Evolutionary conservation across 2,113 vertebrate species (phyloP).

Genomic region (Platichthys flesus): DNA sequence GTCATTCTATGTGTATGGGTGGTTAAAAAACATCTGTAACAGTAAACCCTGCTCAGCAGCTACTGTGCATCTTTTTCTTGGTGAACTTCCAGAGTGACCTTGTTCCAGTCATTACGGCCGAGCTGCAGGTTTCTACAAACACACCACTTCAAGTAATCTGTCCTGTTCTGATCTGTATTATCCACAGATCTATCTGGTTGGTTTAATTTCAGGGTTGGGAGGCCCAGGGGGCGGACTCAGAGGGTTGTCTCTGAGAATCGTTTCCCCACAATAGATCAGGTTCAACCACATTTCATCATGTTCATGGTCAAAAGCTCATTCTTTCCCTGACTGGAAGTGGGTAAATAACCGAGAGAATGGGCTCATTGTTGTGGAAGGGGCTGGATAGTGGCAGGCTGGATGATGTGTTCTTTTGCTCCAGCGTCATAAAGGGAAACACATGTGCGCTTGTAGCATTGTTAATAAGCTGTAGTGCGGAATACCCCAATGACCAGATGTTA

Average conservation of each 20-base stretch:
- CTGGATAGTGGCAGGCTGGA: slow-evolving; percentile 78
- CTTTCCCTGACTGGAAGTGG: slow-evolving; percentile 72
- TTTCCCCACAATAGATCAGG: slow-evolving; percentile 75
- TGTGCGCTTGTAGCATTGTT: slow-evolving; percentile 83
- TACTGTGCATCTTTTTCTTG: slow-evolving; percentile 19
- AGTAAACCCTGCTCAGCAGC: neutral
- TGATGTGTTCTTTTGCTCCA: slow-evolving; percentile 81
- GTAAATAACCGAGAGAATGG: slow-evolving; percentile 80
- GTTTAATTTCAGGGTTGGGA: slow-evolving; percentile 51
- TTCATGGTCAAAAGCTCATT: slow-evolving; percentile 74
- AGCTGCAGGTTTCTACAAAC: slow-evolving; percentile 25
- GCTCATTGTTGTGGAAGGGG: slow-evolving; percentile 82
- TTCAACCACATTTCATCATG: slow-evolving; percentile 76
- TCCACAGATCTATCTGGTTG: slow-evolving; percentile 48
- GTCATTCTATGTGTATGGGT: neutral
- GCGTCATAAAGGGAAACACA: slow-evolving; percentile 84
- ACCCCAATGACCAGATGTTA: slow-evolving; percentile 83
- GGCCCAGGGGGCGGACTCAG: neutral
- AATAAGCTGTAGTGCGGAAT: slow-evolving; percentile 80
- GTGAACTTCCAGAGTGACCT: slow-evolving; percentile 5
- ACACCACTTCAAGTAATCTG: slow-evolving; percentile 25
- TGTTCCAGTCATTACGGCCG: slow-evolving; percentile 16
- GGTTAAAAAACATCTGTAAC: neutral
- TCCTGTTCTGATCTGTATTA: slow-evolving; percentile 48
- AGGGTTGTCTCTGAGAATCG: slow-evolving; percentile 53